These are phyloP conservation scores for Unio delphinus DNA, from an alignment of 2,888 invertebrate species.

Conservation along the genomic window DNA sequence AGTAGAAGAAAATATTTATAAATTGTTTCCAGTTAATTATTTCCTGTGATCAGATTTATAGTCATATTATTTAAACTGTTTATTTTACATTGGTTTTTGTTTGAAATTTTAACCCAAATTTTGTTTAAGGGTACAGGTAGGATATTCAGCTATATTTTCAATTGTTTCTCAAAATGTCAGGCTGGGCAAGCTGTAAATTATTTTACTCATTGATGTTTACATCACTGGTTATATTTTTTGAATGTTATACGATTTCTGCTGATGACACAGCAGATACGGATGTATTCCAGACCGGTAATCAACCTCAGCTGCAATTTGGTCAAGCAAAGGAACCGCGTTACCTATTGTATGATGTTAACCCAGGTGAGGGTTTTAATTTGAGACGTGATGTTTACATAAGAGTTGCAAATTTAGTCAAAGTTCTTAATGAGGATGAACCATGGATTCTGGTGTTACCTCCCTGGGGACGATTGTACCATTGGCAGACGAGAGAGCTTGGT, in stretches of 20 bases:
- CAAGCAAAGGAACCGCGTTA: constrained; percentile 73
- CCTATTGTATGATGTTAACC: constrained; percentile 94
- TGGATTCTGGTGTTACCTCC: constrained; percentile 87
- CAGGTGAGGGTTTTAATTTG: constrained; percentile 96
- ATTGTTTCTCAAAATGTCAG: too few relatives aligned
- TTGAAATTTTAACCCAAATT: too few relatives aligned
- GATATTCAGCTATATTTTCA: too few relatives aligned
- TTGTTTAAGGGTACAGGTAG: too few relatives aligned
- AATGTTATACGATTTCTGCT: neutral
- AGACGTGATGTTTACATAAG: constrained; percentile 96
- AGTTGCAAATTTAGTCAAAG: constrained; percentile 85
- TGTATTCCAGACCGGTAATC: constrained; percentile 24
- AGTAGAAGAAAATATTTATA: too few relatives aligned
- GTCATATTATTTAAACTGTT: too few relatives aligned
- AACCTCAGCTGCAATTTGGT: constrained; percentile 14
- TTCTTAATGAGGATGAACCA: constrained; percentile 74
- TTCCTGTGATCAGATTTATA: too few relatives aligned
- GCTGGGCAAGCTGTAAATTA: too few relatives aligned
- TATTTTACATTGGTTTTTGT: too few relatives aligned
- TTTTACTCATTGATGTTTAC: too few relatives aligned
- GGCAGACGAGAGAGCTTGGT: constrained; percentile 75
- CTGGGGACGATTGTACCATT: constrained; percentile 92
- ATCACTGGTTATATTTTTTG: too few relatives aligned
- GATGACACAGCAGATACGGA: constrained; percentile 21
- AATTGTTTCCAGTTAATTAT: too few relatives aligned